Conservation (phyloP, 2,113 vertebrate species). For the Fukomys damarensis region DNA sequence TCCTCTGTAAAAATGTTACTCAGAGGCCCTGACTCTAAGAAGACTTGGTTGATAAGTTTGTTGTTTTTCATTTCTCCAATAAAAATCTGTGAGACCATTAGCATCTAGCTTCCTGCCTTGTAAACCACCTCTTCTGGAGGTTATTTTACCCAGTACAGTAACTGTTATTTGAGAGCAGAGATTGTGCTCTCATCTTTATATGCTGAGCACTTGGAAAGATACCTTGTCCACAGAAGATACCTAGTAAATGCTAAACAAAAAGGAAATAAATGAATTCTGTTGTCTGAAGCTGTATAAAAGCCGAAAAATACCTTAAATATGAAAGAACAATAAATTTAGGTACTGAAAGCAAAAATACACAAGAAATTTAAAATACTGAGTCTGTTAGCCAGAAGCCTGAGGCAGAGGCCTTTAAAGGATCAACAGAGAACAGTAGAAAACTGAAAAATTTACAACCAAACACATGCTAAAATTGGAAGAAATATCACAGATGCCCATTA, state of each 20-base stretch:
- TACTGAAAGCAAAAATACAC: background rate
- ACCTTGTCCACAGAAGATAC: background rate
- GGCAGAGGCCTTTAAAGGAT: slow-evolving; percentile 45
- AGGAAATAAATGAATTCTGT: slow-evolving; percentile 14
- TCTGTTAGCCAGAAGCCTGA: background rate
- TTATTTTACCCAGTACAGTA: background rate
- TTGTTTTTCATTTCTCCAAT: background rate
- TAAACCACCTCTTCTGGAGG: background rate
- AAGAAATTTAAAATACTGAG: slow-evolving; percentile 32
- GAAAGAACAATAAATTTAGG: background rate
- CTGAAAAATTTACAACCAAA: slow-evolving; percentile 14
- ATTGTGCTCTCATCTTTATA: background rate
- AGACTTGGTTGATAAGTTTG: background rate
- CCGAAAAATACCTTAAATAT: background rate
- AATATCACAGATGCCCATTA: slow-evolving; percentile 12
- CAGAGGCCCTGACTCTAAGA: background rate
- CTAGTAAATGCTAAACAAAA: background rate
- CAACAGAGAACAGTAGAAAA: slow-evolving; percentile 27
- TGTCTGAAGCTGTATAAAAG: background rate
- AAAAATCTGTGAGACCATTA: background rate
- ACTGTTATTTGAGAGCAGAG: background rate
- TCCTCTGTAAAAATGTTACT: background rate
- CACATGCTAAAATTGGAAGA: slow-evolving; percentile 39
- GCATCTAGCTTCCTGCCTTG: background rate
- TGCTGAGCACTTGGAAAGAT: background rate